Percentiles rank a stretch among this genome's conserved stretches.
Evolutionary conservation across 2,888 invertebrate species (phyloP).

Genomic region (Lasius platythorax): DNA sequence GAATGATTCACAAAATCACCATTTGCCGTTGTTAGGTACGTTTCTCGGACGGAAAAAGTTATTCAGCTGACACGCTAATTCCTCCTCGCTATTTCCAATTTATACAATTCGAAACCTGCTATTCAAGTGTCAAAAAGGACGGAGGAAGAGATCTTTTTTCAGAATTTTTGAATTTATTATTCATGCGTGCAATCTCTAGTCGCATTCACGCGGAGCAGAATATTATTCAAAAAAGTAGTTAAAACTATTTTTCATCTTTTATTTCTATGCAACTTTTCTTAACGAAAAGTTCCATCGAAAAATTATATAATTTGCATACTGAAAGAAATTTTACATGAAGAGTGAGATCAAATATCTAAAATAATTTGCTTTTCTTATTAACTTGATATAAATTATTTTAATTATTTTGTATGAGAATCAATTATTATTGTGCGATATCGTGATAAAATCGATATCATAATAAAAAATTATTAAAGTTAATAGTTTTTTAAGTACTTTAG

Average conservation of each 20-base stretch:
- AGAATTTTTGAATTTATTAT: not conserved
- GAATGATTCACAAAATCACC: not conserved
- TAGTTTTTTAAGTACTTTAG: not conserved
- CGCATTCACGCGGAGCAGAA: not conserved
- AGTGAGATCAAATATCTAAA: not conserved
- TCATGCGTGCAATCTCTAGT: not conserved
- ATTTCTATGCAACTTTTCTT: not conserved
- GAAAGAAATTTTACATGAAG: not conserved
- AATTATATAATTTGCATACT: not conserved
- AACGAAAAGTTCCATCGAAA: not conserved
- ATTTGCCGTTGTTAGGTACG: not conserved
- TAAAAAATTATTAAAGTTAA: not conserved
- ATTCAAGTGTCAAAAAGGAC: not conserved
- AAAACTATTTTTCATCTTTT: not conserved
- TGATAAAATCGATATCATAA: not conserved
- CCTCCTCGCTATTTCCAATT: constrained; percentile 8
- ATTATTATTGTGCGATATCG: not conserved
- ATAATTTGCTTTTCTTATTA: not conserved
- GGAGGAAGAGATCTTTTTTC: not conserved
- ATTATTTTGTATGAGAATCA: not conserved
- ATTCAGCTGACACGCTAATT: not conserved
- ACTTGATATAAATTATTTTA: not conserved
- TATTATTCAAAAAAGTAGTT: not conserved
- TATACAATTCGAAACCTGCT: not conserved
- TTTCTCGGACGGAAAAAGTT: not conserved